Evolutionary conservation across 2,113 vertebrate genomes (phyloP).

Genomic region (Xyliphius kryptos): DNA sequence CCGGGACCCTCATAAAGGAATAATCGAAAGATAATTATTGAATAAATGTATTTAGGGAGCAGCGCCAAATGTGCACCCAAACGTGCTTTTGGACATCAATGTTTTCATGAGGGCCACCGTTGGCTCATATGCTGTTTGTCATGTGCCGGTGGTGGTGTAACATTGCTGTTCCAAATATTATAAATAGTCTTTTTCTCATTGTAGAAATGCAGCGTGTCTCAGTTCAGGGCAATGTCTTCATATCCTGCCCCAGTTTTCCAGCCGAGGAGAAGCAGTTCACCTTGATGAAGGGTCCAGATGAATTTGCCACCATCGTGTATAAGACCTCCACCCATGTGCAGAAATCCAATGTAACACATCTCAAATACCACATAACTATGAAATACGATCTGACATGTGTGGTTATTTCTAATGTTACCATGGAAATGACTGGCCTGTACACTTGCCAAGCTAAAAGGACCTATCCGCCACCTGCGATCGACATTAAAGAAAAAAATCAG

Average conservation of each 20-base stretch:
- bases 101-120: too few species aligned
- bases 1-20: too few species aligned
- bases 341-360: not conserved
- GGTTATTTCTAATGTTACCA: not conserved
- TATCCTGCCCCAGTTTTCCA: not conserved
- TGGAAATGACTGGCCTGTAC: constrained; percentile 28
- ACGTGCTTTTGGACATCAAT: too few species aligned
- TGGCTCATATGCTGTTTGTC: too few species aligned
- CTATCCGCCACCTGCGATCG: constrained; percentile 30
- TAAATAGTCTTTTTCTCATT: not conserved
- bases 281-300: not conserved
- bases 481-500: not conserved
- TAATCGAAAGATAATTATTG: too few species aligned
- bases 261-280: not conserved
- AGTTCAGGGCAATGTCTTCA: not conserved
- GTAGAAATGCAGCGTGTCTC: not conserved
- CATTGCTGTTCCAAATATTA: too few species aligned
- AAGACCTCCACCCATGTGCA: not conserved
- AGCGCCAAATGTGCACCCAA: too few species aligned
- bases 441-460: constrained; percentile 11
- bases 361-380: not conserved
- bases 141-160: too few species aligned
- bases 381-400: not conserved
- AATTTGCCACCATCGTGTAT: not conserved
- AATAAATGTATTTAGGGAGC: too few species aligned